Evolutionary conservation across 2,888 invertebrate genomes (phyloP).

Genomic region (Endotricha flammealis): DNA sequence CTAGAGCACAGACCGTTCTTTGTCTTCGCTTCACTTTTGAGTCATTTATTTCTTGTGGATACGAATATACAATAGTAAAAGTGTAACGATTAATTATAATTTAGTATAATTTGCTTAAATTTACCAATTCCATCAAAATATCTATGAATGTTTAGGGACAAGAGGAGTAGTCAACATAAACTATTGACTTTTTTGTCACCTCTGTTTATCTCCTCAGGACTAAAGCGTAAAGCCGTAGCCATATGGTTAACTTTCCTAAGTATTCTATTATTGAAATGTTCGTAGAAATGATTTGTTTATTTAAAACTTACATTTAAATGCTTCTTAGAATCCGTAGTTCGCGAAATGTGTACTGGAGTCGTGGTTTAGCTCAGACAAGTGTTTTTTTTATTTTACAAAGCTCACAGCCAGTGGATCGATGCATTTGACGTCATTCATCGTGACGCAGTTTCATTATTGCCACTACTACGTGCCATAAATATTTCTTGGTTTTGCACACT

Average conservation of each 20-base stretch:
- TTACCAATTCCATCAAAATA: neutral
- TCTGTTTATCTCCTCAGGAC: too few relatives aligned
- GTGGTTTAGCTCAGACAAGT: slow-evolving; percentile 3
- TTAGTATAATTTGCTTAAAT: too few relatives aligned
- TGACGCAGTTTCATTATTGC: slow-evolving; percentile 23
- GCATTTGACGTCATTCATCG: slow-evolving; percentile 35
- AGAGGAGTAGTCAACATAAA: too few relatives aligned
- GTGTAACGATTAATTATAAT: too few relatives aligned
- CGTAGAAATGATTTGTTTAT: neutral
- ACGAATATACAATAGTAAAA: neutral
- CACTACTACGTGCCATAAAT: neutral
- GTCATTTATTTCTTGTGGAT: neutral
- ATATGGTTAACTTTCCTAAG: too few relatives aligned
- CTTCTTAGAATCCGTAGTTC: too few relatives aligned
- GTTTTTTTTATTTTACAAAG: slow-evolving; percentile 1
- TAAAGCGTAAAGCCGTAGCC: too few relatives aligned
- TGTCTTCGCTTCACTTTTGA: neutral
- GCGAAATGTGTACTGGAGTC: neutral
- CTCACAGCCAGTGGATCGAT: slow-evolving; percentile 26
- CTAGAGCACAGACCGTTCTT: neutral
- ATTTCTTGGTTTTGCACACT: neutral
- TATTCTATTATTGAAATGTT: too few relatives aligned
- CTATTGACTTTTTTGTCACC: too few relatives aligned
- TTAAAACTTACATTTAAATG: neutral
- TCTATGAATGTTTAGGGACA: neutral